Base-by-base conservation (phyloP, 1,140 invertebrate genomes). In the Drosophila pseudoobscura region DNA sequence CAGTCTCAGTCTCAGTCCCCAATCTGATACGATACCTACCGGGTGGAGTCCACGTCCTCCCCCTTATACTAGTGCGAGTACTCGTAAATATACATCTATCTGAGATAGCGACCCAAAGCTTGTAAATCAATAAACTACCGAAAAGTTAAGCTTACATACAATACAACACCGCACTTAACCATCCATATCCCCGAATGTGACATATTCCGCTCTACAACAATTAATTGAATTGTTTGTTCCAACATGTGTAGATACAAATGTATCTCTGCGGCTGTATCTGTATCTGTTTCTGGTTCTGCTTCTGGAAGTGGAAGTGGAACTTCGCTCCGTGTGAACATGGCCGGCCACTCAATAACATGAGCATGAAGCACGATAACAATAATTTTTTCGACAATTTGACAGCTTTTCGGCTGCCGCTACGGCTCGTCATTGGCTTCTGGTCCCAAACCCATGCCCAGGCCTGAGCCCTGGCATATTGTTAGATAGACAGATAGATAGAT, bases 81-180 rank as follows among this genome's bases (percentile, higher is more conserved):
- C 13, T 35, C 24, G 17, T 45, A 62, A 8, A 56, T 51, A 8
- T 45, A 31, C 62, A 29, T 72, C 35, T 44, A 73, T 60, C 44
- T 61, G 66, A 58, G 78, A 85, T 87, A 88, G 51, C 65, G 51
- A 39, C 57, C 24, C 63, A 11, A 22, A 47, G 78, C 60, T 87
- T 88, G 83, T 88, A 88, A 88, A 88, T 88, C 83, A 88, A 88
- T 88, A 88, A 69, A 88, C 83, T 88, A 88, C 83, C 83, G 75
- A 85, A 85, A 76, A 78, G 51, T 50, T 68, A 31, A 44, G 50
- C 52, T 45, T 46, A 55, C 41, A 39, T 39, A 24, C 24, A 26
- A 26, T 26, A 26, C 5, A 39, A 13, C 26, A 13, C 31, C 39
- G 13, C 13, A 68, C 26, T 54, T 35, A 56, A 45, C 63, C 53